These are phyloP conservation scores for Streptopelia turtur DNA, from an alignment of 2,797 vertebrate genomes.

Conservation along the genomic window DNA sequence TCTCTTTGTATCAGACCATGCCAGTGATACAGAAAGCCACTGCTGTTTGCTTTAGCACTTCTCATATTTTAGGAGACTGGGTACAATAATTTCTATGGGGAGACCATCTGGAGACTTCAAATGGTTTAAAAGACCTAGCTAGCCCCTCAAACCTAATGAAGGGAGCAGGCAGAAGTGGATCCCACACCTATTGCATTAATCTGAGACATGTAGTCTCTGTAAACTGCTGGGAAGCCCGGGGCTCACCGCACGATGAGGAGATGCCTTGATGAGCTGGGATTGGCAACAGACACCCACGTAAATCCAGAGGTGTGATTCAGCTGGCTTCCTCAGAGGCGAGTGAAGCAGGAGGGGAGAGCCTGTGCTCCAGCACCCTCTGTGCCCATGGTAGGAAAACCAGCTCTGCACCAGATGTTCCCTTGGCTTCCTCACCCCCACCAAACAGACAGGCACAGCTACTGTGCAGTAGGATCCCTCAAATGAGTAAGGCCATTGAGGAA, in stretches of 20 bases:
- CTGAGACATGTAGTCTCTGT: not conserved
- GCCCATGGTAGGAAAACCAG: not conserved
- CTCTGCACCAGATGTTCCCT: not conserved
- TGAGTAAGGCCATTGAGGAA: not conserved
- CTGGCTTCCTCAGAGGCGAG: not conserved
- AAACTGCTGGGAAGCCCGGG: not conserved
- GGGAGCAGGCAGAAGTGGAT: not conserved
- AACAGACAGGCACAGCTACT: not conserved
- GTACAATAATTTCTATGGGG: not conserved
- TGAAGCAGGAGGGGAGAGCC: not conserved
- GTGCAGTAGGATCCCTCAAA: not conserved
- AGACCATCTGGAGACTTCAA: not conserved
- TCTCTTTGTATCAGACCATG: not conserved
- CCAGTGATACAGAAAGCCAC: not conserved
- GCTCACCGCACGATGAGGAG: rapidly evolving
- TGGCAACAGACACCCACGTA: not conserved
- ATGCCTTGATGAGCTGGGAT: not conserved
- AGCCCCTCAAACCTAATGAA: not conserved
- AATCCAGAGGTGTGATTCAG: not conserved
- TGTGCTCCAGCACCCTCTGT: not conserved
- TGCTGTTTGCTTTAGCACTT: not conserved
- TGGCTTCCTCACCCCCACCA: not conserved
- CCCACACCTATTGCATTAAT: not conserved
- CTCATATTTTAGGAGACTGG: not conserved
- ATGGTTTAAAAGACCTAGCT: not conserved